Evolutionary conservation across 2,888 invertebrate genomes (phyloP), one percentile per base, ranked within the genome.

Genomic region (Limnephilus rhombicus): DNA sequence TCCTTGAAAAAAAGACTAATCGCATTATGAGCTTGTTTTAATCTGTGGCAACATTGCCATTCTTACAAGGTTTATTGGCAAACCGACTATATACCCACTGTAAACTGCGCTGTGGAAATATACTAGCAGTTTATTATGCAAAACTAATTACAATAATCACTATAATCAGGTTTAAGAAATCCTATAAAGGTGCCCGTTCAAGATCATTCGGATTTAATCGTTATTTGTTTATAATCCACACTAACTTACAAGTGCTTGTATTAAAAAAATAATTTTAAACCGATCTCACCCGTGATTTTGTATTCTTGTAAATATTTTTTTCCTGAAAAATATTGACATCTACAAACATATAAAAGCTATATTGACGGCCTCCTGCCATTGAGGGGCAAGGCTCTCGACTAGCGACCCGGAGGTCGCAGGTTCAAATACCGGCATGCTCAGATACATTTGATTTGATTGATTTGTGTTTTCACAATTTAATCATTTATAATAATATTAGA

Each of bases 11-110:
- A 83, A 83, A 24, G 2, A 24, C 18, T 83, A 83, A 83, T 83
- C 83, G 83, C 41, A 83, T 83, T 83, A 83, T 13, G 83, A 37
- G 41, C 18, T 68, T 24, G 68, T n/a, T 3, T 7, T 83, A 83
- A 83, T 83, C 83, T 83, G 83, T 24, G 68, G 68, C 34, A 83
- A 83, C 83, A 83, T 34, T 34, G 24, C 24, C 41, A 83, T 37
- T 37, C 34, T 31, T 83, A 37, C 83, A 83, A 83, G 34, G 13
- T 37, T 83, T 83, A 34, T 41, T 18, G 34, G 83, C 37, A 83
- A 82, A 82, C 31, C 13, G 18, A 82, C 15, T 82, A 15, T 3
- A 15, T 49, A 49, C 49, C 13, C 68, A 24, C 68, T 12, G 12
- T 9, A 5, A 41, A 5, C 11, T 68, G 68, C 24, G 68, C 68